These are phyloP conservation scores for Lordiphosa fenestrarum DNA, from an alignment of 2,888 invertebrate genomes.

Conservation along the genomic window DNA sequence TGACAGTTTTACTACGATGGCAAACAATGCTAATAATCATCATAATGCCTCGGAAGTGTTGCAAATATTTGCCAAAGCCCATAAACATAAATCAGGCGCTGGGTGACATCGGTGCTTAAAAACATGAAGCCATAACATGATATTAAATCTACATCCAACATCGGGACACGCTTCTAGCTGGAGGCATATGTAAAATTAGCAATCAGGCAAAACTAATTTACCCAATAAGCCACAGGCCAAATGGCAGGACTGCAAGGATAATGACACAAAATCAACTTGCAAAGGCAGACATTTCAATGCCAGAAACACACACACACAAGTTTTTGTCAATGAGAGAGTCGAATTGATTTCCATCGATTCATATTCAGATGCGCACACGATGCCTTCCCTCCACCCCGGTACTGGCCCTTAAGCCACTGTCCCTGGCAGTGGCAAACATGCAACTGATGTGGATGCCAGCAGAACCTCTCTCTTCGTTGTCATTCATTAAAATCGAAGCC, in stretches of 20 bases:
- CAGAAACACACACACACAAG: constrained; percentile 20
- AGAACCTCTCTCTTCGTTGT: neutral
- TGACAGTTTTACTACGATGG: constrained; percentile 58
- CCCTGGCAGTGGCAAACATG: constrained; percentile 31
- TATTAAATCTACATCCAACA: constrained; percentile 32
- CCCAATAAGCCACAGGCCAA: constrained; percentile 40
- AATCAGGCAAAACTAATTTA: constrained; percentile 50
- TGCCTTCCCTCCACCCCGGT: neutral
- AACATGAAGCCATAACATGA: constrained; percentile 29
- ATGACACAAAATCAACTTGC: constrained; percentile 27
- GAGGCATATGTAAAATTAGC: constrained; percentile 24
- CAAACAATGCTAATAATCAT: constrained; percentile 68
- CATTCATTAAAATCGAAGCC: constrained; percentile 60
- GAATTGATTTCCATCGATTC: constrained; percentile 52
- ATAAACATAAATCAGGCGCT: constrained; percentile 61
- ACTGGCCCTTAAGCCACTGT: constrained; percentile 4
- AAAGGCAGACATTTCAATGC: constrained; percentile 16
- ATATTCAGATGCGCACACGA: constrained; percentile 61
- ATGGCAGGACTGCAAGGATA: constrained; percentile 30
- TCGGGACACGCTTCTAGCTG: constrained; percentile 4
- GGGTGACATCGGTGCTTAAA: constrained; percentile 7
- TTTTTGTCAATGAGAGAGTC: constrained; percentile 32
- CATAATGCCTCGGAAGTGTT: constrained; percentile 55
- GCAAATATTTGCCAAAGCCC: constrained; percentile 59
- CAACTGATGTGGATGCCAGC: constrained; percentile 29